phyloP scores from a whole-genome alignment of 2,113 vertebrate species.

The Scatophagus argus region DNA sequence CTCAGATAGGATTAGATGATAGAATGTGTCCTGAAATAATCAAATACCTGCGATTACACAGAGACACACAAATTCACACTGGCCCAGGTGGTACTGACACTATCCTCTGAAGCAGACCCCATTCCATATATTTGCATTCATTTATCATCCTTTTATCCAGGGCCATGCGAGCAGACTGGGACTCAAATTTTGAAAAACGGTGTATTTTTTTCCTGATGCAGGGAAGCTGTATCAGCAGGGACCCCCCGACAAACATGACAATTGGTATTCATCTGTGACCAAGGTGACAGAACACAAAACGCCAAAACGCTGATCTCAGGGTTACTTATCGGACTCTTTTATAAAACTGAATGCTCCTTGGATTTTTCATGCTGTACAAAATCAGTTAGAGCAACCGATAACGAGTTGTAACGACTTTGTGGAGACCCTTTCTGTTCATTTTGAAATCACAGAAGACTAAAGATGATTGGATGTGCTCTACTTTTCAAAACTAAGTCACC shows the following conservation, averaged over 20 bases:
- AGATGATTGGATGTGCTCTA: background rate
- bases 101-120: conserved; percentile 71
- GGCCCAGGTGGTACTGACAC: conserved; percentile 56
- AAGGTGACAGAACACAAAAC: conserved; percentile 6
- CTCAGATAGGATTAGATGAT: conserved; percentile 21
- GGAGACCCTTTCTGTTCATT: conserved; percentile 3
- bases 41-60: conserved; percentile 36
- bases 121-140: conserved; percentile 80
- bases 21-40: conserved; percentile 42
- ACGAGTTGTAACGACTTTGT: background rate
- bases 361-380: conserved; percentile 1
- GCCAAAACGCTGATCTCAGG: conserved; percentile 3
- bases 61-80: conserved; percentile 29
- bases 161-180: conserved; percentile 47
- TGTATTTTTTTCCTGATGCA: conserved; percentile 43
- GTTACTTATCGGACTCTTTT: conserved; percentile 10
- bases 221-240: background rate
- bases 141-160: conserved; percentile 67
- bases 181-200: conserved; percentile 41
- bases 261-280: conserved; percentile 15
- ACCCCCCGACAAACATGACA: background rate
- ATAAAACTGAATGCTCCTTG: background rate
- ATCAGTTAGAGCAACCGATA: conserved; percentile 1
- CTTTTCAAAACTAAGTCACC: background rate
- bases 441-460: background rate